Base-by-base conservation (phyloP, 2,888 invertebrate species). In the Brenthis hecate region DNA sequence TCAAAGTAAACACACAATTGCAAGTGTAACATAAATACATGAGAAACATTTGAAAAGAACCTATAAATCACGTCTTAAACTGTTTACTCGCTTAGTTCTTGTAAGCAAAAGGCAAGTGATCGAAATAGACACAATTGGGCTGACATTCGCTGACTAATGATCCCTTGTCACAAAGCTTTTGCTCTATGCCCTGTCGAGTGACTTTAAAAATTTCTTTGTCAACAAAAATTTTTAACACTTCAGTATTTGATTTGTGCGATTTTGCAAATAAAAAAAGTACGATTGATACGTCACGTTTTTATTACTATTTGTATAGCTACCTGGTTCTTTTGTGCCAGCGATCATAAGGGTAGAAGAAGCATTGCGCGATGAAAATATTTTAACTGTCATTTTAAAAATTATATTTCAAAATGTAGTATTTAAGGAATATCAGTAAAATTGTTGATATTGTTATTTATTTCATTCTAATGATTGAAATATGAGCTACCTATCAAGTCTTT, bases 241-340 rank as follows among this genome's bases (percentile, higher is more conserved):
- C 91, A 88, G 86, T 90, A 83, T 92, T 91, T 91, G 91, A 92
- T 92, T 90, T 91, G 90, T 87, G 88, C 86, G 91, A 91, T 89
- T 85, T 83, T 78, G 76, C 80, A 72, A 74, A 69, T 50, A 67
- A 66, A 88, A 87, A 19, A 87, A 89, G 88, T 83, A 80, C 88
- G 85, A 92, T 92, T 91, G 91, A 92, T 85, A 91, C 83, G 84
- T 92, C 82, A 86, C 87, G 87, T 90, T 90, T 91, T 91, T 91
- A 89, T 89, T 81, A 83, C 84, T 91, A 88, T 91, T 91, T 90
- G 89, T 85, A 83, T 88, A 85, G 82, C 90, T 92, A 92, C 92
- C 92, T 92, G 92, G 84, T 77, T 77, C 81, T 81, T 84, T 85
- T 85, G 84, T 82, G 73, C 75, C 74, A 73, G 69, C 81, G 83